Conservation (phyloP, 2,797 vertebrate species). For the Clarias laeviceps region DNA sequence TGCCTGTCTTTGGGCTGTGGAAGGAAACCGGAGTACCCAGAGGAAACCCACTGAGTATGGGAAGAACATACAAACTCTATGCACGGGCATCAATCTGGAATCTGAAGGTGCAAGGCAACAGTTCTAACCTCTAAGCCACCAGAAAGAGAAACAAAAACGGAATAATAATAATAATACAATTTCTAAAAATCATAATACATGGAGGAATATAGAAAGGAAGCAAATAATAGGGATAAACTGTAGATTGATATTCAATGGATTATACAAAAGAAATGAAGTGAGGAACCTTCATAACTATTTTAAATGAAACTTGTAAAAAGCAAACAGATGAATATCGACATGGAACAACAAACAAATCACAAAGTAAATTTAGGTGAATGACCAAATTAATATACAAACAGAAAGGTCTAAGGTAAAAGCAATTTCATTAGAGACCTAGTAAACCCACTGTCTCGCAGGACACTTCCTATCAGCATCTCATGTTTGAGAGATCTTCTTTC, state of each 20-base stretch:
- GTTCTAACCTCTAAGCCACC: no score
- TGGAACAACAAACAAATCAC: background rate
- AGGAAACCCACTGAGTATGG: no score
- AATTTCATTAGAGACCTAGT: background rate
- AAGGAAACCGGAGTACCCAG: no score
- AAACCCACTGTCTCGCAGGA: background rate
- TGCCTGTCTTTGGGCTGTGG: no score
- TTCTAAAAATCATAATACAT: background rate
- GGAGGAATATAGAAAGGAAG: background rate
- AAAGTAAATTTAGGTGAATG: background rate
- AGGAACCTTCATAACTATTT: background rate
- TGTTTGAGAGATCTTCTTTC: background rate
- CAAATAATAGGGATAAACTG: background rate
- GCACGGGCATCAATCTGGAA: no score
- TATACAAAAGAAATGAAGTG: background rate
- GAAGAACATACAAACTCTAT: no score
- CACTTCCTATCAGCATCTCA: background rate
- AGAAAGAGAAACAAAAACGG: background rate
- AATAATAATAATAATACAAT: background rate
- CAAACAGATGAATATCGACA: background rate
- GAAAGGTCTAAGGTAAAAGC: background rate
- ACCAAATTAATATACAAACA: background rate
- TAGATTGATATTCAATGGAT: background rate
- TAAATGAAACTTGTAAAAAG: background rate
- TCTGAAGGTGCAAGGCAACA: no score